A percentile compares a stretch with the other conserved stretches of the same genome.
Evolutionary conservation across 2,888 invertebrate species (phyloP).

Genomic region (Tetranychus truncatus): DNA sequence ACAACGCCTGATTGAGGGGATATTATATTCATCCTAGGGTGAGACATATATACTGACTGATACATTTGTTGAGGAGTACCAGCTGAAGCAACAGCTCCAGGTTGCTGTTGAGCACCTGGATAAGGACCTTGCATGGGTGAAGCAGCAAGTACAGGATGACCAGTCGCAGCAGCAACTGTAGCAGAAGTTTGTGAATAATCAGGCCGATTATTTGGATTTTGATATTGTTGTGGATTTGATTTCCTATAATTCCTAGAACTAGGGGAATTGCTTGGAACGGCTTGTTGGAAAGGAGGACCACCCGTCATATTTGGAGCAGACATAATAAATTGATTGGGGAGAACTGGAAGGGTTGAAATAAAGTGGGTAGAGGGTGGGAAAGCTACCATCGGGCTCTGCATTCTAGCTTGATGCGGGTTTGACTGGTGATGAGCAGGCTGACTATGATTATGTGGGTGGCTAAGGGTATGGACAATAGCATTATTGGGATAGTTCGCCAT

Average conservation of each 20-base stretch:
- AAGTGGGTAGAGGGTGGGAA: constrained; percentile 13
- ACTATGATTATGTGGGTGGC: constrained; percentile 9
- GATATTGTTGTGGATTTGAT: constrained; percentile 15
- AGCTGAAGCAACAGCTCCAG: background rate
- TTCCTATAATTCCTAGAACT: constrained; percentile 7
- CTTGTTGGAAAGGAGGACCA: background rate
- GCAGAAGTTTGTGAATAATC: constrained; percentile 39
- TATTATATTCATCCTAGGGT: background rate
- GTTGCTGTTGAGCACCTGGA: background rate
- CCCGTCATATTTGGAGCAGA: background rate
- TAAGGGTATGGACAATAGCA: constrained; percentile 16
- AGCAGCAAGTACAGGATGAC: constrained; percentile 60
- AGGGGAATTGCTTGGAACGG: background rate
- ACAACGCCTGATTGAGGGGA: constrained; percentile 7
- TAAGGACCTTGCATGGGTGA: constrained; percentile 42
- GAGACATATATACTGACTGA: constrained; percentile 4
- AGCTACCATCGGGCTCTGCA: constrained; percentile 23
- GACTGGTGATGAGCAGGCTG: background rate
- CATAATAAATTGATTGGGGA: constrained; percentile 2
- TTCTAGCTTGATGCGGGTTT: constrained; percentile 8
- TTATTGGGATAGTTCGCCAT: constrained; percentile 20
- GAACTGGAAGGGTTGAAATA: background rate
- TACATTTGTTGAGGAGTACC: constrained; percentile 4
- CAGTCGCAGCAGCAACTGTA: constrained; percentile 59
- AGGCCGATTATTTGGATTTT: constrained; percentile 15